These are phyloP conservation scores for Halictus rubicundus DNA, from an alignment of 1,140 invertebrate species.

Conservation along the genomic window DNA sequence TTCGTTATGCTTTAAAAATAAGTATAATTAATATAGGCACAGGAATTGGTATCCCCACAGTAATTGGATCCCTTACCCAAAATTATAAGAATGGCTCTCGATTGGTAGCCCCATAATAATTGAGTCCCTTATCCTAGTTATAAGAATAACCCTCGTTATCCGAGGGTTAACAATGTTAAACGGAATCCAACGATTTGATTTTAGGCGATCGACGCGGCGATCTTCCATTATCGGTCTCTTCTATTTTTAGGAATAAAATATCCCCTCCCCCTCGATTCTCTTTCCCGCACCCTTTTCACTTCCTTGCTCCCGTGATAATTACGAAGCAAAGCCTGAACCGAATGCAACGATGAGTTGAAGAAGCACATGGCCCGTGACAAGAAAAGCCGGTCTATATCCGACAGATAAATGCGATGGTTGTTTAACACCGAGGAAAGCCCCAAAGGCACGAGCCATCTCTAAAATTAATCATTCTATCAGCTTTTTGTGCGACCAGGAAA, in stretches of 20 bases:
- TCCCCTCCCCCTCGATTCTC: neutral
- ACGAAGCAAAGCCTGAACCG: conserved; percentile 22
- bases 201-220: neutral
- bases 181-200: no score
- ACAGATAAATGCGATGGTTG: conserved; percentile 54
- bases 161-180: no score
- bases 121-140: no score
- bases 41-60: no score
- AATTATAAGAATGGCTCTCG: no score
- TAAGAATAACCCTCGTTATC: no score
- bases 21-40: no score
- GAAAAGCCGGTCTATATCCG: conserved; percentile 50
- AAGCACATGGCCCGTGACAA: conserved; percentile 47
- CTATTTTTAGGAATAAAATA: conserved; percentile 11
- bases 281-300: conserved; percentile 9
- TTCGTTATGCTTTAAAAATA: no score
- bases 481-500: conserved; percentile 13
- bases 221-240: neutral
- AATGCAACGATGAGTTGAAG: conserved; percentile 15
- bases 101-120: no score
- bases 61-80: no score
- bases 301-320: conserved; percentile 25
- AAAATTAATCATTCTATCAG: conserved; percentile 56
- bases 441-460: conserved; percentile 54
- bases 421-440: conserved; percentile 50